These are phyloP conservation scores for Agrotis clavis DNA, from an alignment of 2,888 invertebrate species.

Conservation along the genomic window DNA sequence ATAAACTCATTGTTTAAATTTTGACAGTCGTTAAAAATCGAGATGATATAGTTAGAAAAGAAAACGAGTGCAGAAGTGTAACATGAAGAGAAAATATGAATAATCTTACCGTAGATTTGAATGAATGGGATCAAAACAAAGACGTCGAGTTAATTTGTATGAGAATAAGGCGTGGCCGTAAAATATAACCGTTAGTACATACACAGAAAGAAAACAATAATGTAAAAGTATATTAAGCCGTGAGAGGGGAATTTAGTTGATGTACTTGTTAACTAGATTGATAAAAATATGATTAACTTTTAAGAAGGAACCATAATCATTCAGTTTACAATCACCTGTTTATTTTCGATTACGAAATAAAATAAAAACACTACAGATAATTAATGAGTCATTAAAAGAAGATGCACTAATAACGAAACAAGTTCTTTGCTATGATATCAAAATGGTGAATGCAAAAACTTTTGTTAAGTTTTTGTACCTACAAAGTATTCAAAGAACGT, in stretches of 20 bases:
- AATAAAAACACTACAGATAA: neutral
- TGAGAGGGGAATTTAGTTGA: slow-evolving; percentile 72
- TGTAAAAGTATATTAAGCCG: slow-evolving; percentile 73
- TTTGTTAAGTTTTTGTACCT: too few relatives aligned
- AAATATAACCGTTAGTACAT: slow-evolving; percentile 71
- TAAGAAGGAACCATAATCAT: neutral
- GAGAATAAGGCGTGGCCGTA: slow-evolving; percentile 66
- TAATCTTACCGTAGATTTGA: slow-evolving; percentile 61
- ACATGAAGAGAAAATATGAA: slow-evolving; percentile 64
- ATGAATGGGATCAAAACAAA: slow-evolving; percentile 62
- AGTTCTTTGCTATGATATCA: slow-evolving; percentile 7
- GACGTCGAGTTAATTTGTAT: slow-evolving; percentile 54
- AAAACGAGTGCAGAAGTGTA: slow-evolving; percentile 55
- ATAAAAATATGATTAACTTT: slow-evolving; percentile 16
- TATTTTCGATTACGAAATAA: neutral
- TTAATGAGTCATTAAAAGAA: neutral
- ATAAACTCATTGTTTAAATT: slow-evolving; percentile 61
- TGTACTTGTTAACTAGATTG: slow-evolving; percentile 41
- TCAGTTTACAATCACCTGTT: neutral
- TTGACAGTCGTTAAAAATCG: slow-evolving; percentile 46
- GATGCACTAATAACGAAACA: neutral
- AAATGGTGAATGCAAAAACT: slow-evolving; percentile 15
- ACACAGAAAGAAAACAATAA: slow-evolving; percentile 72
- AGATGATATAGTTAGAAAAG: slow-evolving; percentile 57
- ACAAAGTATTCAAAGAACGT: slow-evolving; percentile 31